phyloP scores from a whole-genome alignment of 2,888 invertebrate species.

The Exocentrus adspersus region DNA sequence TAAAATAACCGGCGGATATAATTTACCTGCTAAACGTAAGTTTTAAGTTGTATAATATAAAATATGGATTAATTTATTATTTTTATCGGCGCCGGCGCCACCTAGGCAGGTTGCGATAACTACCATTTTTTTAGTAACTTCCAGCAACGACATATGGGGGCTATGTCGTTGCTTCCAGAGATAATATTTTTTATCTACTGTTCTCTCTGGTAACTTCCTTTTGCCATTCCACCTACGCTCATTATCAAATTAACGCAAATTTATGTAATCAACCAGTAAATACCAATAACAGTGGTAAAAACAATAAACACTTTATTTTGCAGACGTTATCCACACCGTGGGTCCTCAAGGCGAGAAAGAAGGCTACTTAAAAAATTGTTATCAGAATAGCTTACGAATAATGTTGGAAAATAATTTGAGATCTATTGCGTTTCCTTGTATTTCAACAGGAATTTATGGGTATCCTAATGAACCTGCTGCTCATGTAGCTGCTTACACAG shows the following conservation, averaged over 20 bases:
- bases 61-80: too few species aligned
- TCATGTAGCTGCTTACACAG: conserved; percentile 75
- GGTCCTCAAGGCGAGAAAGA: conserved; percentile 83
- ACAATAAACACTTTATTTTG: conserved; percentile 52
- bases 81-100: too few species aligned
- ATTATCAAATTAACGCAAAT: too few species aligned
- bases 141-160: too few species aligned
- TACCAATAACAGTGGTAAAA: too few species aligned
- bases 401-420: conserved; percentile 68
- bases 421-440: conserved; percentile 87
- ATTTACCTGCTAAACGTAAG: conserved; percentile 86
- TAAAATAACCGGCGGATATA: conserved; percentile 84
- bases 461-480: conserved; percentile 85
- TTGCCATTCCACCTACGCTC: too few species aligned
- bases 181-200: too few species aligned
- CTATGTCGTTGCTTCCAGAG: too few species aligned
- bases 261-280: too few species aligned
- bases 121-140: too few species aligned
- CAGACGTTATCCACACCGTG: conserved; percentile 91
- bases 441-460: conserved; percentile 91
- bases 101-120: too few species aligned
- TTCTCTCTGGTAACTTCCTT: too few species aligned
- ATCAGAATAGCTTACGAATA: conserved; percentile 72
- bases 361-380: conserved; percentile 73
- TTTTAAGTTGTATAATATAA: background rate